Conservation (phyloP, 92 coral and sea anemone genomes). For the Micromussa lordhowensis region DNA sequence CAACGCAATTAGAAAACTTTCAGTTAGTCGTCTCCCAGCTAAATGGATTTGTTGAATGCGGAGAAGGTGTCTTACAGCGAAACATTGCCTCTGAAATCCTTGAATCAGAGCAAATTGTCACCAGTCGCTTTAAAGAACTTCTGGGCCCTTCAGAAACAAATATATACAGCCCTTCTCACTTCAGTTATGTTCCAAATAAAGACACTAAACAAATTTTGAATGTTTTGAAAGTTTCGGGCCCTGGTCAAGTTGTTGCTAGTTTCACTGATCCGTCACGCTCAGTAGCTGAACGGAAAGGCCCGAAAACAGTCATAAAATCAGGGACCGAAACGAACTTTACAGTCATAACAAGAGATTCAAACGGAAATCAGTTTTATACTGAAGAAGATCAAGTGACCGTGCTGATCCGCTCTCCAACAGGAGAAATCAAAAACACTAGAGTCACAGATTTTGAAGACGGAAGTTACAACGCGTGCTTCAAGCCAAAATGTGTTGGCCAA, state of each 20-base stretch:
- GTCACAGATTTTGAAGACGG: conserved; percentile 52
- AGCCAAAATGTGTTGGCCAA: conserved; percentile 42
- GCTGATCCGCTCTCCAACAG: conserved; percentile 27
- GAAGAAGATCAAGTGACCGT: conserved; percentile 53
- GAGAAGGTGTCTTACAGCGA: conserved; percentile 8
- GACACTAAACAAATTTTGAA: background rate
- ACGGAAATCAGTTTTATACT: conserved; percentile 60
- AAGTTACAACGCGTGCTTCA: conserved; percentile 41
- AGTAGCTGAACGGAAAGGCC: conserved; percentile 49
- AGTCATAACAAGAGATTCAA: conserved; percentile 52
- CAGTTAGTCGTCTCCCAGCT: background rate
- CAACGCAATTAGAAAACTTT: background rate
- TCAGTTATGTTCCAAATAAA: background rate
- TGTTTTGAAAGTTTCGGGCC: background rate
- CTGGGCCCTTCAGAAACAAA: background rate
- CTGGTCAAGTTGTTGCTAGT: conserved; percentile 52
- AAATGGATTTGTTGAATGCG: background rate
- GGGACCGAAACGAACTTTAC: conserved; percentile 41
- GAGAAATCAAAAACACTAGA: background rate
- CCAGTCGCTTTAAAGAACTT: background rate
- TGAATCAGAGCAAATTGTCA: background rate
- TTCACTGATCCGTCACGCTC: conserved; percentile 40
- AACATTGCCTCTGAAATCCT: conserved; percentile 14
- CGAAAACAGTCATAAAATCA: conserved; percentile 18
- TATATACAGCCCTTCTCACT: background rate